A percentile compares a stretch with the other conserved stretches of the same genome.
These are phyloP conservation scores for Brachyistius frenatus DNA, from an alignment of 2,113 vertebrate genomes.

Conservation along the genomic window DNA sequence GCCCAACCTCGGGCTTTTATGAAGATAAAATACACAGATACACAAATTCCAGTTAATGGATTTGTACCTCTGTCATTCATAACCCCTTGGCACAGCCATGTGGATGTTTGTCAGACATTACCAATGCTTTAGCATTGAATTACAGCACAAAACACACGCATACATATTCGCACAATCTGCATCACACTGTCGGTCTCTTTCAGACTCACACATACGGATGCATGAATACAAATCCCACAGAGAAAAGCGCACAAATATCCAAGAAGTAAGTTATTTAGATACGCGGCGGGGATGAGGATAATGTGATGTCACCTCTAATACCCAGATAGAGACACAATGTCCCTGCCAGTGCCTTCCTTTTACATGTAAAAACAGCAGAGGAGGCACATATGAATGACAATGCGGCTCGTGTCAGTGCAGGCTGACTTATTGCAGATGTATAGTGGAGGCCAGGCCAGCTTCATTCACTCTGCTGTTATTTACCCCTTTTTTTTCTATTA, in stretches of 20 bases:
- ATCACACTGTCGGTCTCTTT: constrained; percentile 25
- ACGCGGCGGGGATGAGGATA: constrained; percentile 58
- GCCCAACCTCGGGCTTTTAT: constrained; percentile 9
- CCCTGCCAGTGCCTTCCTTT: constrained; percentile 53
- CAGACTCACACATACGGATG: constrained; percentile 12
- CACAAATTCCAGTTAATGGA: constrained; percentile 65
- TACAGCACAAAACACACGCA: constrained; percentile 18
- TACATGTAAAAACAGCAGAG: constrained; percentile 66
- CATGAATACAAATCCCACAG: constrained; percentile 36
- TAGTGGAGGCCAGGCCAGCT: constrained; percentile 55
- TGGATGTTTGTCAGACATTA: constrained; percentile 50
- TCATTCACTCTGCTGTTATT: constrained; percentile 69
- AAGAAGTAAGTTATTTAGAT: constrained; percentile 71
- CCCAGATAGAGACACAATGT: constrained; percentile 73
- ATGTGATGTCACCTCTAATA: constrained; percentile 72
- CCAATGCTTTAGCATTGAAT: constrained; percentile 59
- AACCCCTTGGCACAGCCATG: constrained; percentile 40
- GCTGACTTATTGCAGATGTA: constrained; percentile 72
- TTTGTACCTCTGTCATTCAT: constrained; percentile 55
- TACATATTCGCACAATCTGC: constrained; percentile 34
- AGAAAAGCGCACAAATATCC: constrained; percentile 50
- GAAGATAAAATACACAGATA: constrained; percentile 33
- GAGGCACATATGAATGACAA: constrained; percentile 79
- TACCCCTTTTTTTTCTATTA: constrained; percentile 78
- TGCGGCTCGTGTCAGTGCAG: constrained; percentile 61